Conservation (phyloP, 2,888 invertebrate species). For the Pogonocherus hispidulus region DNA sequence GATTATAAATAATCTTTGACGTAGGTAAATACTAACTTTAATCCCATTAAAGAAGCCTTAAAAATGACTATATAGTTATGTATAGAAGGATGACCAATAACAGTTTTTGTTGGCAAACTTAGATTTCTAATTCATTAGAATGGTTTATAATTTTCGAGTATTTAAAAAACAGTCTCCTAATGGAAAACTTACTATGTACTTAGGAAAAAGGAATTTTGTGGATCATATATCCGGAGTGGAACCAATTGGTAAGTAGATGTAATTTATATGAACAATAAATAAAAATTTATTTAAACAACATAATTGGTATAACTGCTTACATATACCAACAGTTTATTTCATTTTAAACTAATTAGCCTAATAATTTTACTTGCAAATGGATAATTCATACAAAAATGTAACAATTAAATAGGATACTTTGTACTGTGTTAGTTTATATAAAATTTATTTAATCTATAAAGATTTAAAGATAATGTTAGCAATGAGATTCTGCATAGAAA, state of each 20-base stretch:
- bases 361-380: no score
- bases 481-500: no score
- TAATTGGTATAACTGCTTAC: not conserved
- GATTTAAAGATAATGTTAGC: no score
- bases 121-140: slow-evolving; percentile 64
- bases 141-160: slow-evolving; percentile 93
- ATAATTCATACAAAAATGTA: no score
- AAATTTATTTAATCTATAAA: no score
- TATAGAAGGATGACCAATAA: not conserved
- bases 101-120: not conserved
- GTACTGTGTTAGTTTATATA: no score
- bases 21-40: slow-evolving; percentile 38
- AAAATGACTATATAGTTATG: slow-evolving; percentile 42
- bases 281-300: not conserved
- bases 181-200: slow-evolving; percentile 87
- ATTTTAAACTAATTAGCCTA: no score
- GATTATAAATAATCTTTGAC: slow-evolving; percentile 41
- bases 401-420: no score
- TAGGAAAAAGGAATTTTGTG: slow-evolving; percentile 90
- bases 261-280: not conserved
- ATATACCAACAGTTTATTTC: no score
- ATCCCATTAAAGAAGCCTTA: slow-evolving; percentile 51
- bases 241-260: slow-evolving; percentile 79
- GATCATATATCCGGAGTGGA: slow-evolving; percentile 90
- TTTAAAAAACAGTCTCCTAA: slow-evolving; percentile 93